Evolutionary conservation across 2,888 invertebrate species (phyloP).

Genomic region (Erebia ligea): DNA sequence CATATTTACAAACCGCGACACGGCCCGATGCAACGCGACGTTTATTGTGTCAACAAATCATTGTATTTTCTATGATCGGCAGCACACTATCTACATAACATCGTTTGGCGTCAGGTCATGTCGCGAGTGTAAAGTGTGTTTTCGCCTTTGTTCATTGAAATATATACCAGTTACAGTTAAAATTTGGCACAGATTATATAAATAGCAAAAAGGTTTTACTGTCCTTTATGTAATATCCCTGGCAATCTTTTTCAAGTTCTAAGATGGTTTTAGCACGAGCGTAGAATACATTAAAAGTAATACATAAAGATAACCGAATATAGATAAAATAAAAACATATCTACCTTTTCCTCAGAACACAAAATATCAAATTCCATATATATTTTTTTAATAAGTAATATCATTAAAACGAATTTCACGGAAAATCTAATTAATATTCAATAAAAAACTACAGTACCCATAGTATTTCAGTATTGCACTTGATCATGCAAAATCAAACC

Average conservation of each 20-base stretch:
- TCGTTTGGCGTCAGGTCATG: not conserved
- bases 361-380: constrained; percentile 57
- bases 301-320: constrained; percentile 40
- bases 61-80: not conserved
- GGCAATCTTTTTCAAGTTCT: constrained; percentile 52
- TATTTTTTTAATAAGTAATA: constrained; percentile 40
- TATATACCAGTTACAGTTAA: constrained; percentile 56
- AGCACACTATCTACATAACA: not conserved
- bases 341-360: constrained; percentile 41
- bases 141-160: constrained; percentile 42
- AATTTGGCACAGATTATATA: constrained; percentile 75
- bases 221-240: constrained; percentile 46
- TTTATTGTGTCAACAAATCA: not conserved
- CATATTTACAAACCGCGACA: not conserved
- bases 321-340: constrained; percentile 28
- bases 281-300: constrained; percentile 1
- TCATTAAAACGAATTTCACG: constrained; percentile 63
- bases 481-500: constrained; percentile 73
- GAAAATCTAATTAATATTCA: constrained; percentile 62
- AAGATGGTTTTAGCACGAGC: constrained; percentile 73
- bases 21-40: not conserved
- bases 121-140: not conserved
- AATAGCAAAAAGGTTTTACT: constrained; percentile 52
- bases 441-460: constrained; percentile 62
- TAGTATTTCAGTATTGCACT: constrained; percentile 73